A percentile compares a stretch with the other conserved stretches of the same genome.
These are phyloP conservation scores for Caloenas nicobarica DNA, from an alignment of 2,113 vertebrate species.

Conservation along the genomic window DNA sequence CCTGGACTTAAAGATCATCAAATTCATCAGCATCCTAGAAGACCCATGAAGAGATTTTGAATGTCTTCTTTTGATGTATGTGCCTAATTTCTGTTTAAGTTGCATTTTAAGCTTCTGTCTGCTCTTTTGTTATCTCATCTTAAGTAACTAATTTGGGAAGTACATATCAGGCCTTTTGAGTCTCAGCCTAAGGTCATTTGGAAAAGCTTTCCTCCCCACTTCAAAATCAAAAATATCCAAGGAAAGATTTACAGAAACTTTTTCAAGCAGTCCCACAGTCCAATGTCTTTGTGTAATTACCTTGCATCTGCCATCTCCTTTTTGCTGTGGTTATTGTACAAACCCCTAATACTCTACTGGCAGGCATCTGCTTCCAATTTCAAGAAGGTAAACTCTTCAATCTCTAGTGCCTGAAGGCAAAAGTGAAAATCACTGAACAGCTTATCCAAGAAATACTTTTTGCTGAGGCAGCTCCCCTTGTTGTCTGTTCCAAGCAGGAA, in stretches of 20 bases:
- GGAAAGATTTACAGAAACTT: neutral
- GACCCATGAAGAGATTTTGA: neutral
- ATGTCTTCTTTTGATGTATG: neutral
- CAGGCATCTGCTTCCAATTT: slow-evolving; percentile 22
- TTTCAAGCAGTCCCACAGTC: neutral
- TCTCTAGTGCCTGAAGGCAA: slow-evolving; percentile 52
- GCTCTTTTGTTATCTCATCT: neutral
- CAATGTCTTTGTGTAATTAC: neutral
- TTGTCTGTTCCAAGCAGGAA: slow-evolving; percentile 22
- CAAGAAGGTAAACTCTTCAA: slow-evolving; percentile 48
- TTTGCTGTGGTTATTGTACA: neutral
- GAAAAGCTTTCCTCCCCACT: fast-evolving
- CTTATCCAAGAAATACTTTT: slow-evolving; percentile 48
- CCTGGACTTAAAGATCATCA: neutral
- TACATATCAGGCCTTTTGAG: neutral
- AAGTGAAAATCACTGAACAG: slow-evolving; percentile 43
- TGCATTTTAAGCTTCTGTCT: neutral
- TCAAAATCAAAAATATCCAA: neutral
- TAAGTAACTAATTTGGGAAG: neutral
- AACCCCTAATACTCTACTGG: neutral
- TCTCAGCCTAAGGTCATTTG: neutral
- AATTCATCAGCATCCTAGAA: neutral
- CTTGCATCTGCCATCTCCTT: neutral
- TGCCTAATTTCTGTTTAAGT: neutral
- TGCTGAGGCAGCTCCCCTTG: slow-evolving; percentile 46